These are phyloP conservation scores for Acrocephalus arundinaceus DNA, from an alignment of 2,113 vertebrate genomes.

Conservation along the genomic window DNA sequence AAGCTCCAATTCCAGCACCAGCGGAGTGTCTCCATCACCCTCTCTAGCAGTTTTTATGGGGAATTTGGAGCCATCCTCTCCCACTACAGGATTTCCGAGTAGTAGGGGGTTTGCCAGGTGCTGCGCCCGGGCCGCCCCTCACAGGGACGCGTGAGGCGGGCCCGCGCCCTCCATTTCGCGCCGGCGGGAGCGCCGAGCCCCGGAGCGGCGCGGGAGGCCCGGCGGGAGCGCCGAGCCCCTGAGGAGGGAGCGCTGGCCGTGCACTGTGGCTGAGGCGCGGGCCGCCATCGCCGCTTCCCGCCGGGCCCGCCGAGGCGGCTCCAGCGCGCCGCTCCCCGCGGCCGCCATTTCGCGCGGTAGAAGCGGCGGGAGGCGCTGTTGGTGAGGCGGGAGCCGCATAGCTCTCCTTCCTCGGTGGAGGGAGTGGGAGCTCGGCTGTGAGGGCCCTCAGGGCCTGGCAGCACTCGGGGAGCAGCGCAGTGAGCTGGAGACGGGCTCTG, in stretches of 20 bases:
- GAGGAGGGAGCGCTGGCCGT: too few species aligned
- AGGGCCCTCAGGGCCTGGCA: not conserved
- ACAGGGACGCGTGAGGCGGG: rapidly evolving
- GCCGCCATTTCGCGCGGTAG: not conserved
- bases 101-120: rapidly evolving
- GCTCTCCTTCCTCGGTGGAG: rapidly evolving
- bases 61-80: not conserved
- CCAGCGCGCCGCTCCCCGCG: rapidly evolving
- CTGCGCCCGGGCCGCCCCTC: not conserved
- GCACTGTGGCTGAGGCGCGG: too few species aligned
- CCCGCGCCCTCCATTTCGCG: not conserved
- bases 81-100: rapidly evolving
- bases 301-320: not conserved
- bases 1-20: not conserved
- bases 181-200: too few species aligned
- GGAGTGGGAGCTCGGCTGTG: not conserved
- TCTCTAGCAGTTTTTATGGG: not conserved
- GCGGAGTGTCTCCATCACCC: not conserved
- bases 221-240: too few species aligned
- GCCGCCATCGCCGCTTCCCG: not conserved
- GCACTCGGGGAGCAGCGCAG: not conserved
- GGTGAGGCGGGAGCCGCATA: not conserved
- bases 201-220: too few species aligned
- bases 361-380: not conserved
- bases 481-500: rapidly evolving